Evolutionary conservation across 1,140 invertebrate species (phyloP), one percentile per base, ranked within the genome.

Genomic region (Condylostylus longicornis): DNA sequence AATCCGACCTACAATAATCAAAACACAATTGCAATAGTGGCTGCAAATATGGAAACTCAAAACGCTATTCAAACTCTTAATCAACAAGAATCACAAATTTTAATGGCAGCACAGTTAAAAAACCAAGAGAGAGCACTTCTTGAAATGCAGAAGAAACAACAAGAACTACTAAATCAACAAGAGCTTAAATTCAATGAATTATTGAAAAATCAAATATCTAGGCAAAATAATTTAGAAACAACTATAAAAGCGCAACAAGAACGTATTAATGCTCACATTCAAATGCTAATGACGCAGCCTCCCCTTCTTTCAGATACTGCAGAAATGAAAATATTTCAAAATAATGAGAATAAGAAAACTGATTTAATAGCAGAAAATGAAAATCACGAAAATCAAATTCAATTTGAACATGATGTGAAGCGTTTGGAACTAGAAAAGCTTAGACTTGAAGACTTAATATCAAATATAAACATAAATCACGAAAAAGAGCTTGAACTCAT

Each of bases 401-500:
- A 55, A 27, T 19, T 54, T 12, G 61, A 65, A 29, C 54, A 54
- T 15, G 55, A 65, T 23, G 48, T 59, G 5, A 53, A 54, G 28
- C 48, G 51, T 1, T 47, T 67, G 23, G 51, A 61, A 39, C 51
- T 66, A 29, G 56, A 65, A 33, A 67, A 67, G 18, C 43, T 49
- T 18, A 43, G 58, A 3, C 33, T 61, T 17, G 58, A 61, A 35
- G 58, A 61, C 36, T 35, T 58, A 15, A 44, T 60, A 31, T 47
- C 53, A 27, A 60, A 51, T 23, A 54, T 57, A 42, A 56, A 57
- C 13, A 47, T 47, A 3, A 57, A 58, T 38, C 58, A 60, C 29
- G 58, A 68, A 29, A 62, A 65, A 35, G 66, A 69, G 46, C 53
- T 66, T 12, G 64, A 67, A 43, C 48, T 69, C 35, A 51, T 68